Conservation (phyloP, 2,888 invertebrate species). For the Anticlea derivata region DNA sequence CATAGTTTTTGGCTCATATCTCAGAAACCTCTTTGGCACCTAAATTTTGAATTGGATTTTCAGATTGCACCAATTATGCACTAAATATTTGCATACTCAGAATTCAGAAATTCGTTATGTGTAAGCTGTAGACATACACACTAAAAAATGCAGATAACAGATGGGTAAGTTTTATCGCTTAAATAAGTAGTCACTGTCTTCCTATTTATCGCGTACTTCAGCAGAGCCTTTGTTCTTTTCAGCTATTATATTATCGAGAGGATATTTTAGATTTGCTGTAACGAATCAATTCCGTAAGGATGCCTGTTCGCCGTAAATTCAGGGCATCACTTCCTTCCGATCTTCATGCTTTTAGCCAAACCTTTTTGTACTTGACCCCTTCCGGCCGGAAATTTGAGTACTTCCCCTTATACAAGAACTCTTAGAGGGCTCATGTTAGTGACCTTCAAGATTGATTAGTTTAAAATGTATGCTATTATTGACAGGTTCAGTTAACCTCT, state of each 20-base stretch:
- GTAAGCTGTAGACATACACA: too few relatives aligned
- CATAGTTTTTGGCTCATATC: too few relatives aligned
- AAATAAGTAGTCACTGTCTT: slow-evolving; percentile 5
- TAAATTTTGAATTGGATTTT: too few relatives aligned
- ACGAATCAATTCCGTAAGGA: slow-evolving; percentile 26
- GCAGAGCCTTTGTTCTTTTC: neutral
- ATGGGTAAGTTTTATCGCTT: slow-evolving; percentile 48
- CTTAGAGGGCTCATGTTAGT: slow-evolving; percentile 22
- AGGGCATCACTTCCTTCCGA: slow-evolving; percentile 30
- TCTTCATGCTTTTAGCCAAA: slow-evolving; percentile 28
- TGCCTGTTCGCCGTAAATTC: slow-evolving; percentile 13
- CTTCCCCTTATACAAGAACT: slow-evolving; percentile 31
- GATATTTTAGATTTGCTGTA: slow-evolving; percentile 7
- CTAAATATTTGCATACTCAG: too few relatives aligned
- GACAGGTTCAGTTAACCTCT: neutral
- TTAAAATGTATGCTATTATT: neutral
- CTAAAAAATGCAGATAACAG: too few relatives aligned
- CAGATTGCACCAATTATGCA: too few relatives aligned
- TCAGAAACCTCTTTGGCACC: too few relatives aligned
- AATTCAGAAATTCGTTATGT: too few relatives aligned
- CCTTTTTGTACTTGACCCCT: slow-evolving; percentile 36
- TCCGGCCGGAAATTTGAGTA: slow-evolving; percentile 36
- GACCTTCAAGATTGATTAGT: neutral
- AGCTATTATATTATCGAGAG: neutral
- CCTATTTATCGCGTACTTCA: neutral